phyloP scores from a whole-genome alignment of 2,113 vertebrate genomes.

The Anarrhichthys ocellatus region DNA sequence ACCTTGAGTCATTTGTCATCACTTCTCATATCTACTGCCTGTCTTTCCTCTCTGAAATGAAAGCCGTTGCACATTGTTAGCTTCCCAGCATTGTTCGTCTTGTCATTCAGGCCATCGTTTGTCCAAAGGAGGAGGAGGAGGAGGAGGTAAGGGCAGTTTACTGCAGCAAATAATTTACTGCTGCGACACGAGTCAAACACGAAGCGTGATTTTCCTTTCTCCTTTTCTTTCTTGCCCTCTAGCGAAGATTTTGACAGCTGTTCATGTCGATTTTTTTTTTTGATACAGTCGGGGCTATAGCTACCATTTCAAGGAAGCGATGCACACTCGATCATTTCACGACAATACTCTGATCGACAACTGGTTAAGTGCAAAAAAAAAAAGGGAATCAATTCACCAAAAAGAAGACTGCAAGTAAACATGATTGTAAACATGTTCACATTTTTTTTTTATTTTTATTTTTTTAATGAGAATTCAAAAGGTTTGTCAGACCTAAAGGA shows the following conservation, averaged over 20 bases:
- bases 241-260: neutral
- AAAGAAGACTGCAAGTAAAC: neutral
- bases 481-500: neutral
- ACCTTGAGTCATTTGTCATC: slow-evolving; percentile 71
- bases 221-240: neutral
- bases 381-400: neutral
- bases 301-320: neutral
- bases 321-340: too few relatives aligned
- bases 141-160: slow-evolving; percentile 25
- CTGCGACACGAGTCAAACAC: slow-evolving; percentile 30
- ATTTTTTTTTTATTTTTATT: too few relatives aligned
- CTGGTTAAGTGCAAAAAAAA: neutral
- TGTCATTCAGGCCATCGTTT: slow-evolving; percentile 61
- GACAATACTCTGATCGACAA: neutral
- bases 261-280: neutral
- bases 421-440: neutral
- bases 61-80: slow-evolving; percentile 54
- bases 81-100: slow-evolving; percentile 49
- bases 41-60: slow-evolving; percentile 43
- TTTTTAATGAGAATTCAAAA: neutral
- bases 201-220: slow-evolving; percentile 31
- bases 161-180: slow-evolving; percentile 40
- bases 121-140: slow-evolving; percentile 14
- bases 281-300: neutral
- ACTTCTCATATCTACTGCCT: slow-evolving; percentile 39